Evolutionary conservation across 2,113 vertebrate species (phyloP), one percentile per base, ranked within the genome.

Genomic region (Psammodynastes pulverulentus): DNA sequence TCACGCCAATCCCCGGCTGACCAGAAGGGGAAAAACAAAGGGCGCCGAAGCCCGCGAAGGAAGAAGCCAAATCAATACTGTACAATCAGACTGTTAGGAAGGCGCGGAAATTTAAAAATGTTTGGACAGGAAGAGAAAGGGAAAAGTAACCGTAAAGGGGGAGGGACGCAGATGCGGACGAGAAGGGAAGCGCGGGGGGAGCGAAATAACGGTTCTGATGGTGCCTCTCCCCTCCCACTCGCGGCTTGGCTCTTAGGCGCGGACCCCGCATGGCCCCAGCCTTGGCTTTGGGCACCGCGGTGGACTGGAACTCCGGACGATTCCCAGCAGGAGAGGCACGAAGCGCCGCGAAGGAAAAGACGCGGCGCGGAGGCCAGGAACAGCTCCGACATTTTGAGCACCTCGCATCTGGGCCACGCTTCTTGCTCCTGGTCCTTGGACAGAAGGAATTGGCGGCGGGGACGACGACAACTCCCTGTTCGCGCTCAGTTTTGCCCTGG

Each of bases 21-120:
- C 13, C 29, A 39, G 93, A 91, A 93, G 95, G 92, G 43, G 54
- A 17, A 51, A 62, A 34, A 23, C 87, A 7, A 90, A 92, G 54
- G 56, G 90, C 94, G 34, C 94, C 90, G 67, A 91, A 94, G 95
- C 94, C 96, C 94, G 95, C 94, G 62, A 92, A 94, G 95, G 95
- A 95, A 96, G 72, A 79, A 96, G 19, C 95, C 91, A 89, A 94
- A 94, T 94, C 95, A 96, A 96, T 95, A 34, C 62, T 7, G 2
- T 2, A 96, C 95, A 96, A 95, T 86, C 93, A 96, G 96, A 95
- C 97, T 97, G 97, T 97, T 97, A 96, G 95, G 97, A 95, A 97
- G 97, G 97, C 97, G 97, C 97, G 97, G 97, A 97, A 97, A 97
- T 97, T 97, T 98, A 96, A 98, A 96, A 97, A 97, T 96, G 96